Conservation (phyloP, 1,140 invertebrate species). For the Ceratina australensis region DNA sequence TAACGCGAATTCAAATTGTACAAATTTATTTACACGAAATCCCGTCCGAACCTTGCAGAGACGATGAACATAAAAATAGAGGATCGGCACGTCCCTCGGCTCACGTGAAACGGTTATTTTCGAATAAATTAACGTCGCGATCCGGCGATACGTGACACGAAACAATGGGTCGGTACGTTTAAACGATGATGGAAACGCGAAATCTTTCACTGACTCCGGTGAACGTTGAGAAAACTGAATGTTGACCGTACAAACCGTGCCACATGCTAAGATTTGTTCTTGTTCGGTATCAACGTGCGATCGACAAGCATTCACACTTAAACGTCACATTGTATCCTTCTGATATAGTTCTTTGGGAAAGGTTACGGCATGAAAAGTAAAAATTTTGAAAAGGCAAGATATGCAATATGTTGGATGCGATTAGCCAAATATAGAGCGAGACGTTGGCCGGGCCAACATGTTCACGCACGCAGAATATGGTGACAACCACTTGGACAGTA, state of each 20-base stretch:
- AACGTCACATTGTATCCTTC: conserved; percentile 59
- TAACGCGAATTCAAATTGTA: conserved; percentile 36
- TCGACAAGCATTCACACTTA: conserved; percentile 48
- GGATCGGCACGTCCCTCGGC: background rate
- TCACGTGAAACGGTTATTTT: background rate
- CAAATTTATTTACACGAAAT: conserved; percentile 36
- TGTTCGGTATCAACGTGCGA: conserved; percentile 42
- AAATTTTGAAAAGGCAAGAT: conserved; percentile 67
- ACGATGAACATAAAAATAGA: conserved; percentile 27
- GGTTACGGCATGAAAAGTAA: conserved; percentile 61
- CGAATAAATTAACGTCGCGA: background rate
- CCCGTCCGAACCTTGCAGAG: background rate
- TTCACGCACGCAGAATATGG: conserved; percentile 65
- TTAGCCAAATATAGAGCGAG: conserved; percentile 79
- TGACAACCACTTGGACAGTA: conserved; percentile 68
- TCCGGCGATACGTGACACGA: background rate
- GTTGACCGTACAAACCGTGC: conserved; percentile 49
- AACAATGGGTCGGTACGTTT: background rate
- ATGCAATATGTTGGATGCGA: conserved; percentile 77
- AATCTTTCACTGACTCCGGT: conserved; percentile 12
- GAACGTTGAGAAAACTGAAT: conserved; percentile 37
- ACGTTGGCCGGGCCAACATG: conserved; percentile 69
- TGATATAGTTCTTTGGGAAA: conserved; percentile 51
- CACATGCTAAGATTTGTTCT: conserved; percentile 58
- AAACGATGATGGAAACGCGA: background rate